Evolutionary conservation across 2,797 vertebrate species (phyloP).

Genomic region (Peromyscus nudipes): DNA sequence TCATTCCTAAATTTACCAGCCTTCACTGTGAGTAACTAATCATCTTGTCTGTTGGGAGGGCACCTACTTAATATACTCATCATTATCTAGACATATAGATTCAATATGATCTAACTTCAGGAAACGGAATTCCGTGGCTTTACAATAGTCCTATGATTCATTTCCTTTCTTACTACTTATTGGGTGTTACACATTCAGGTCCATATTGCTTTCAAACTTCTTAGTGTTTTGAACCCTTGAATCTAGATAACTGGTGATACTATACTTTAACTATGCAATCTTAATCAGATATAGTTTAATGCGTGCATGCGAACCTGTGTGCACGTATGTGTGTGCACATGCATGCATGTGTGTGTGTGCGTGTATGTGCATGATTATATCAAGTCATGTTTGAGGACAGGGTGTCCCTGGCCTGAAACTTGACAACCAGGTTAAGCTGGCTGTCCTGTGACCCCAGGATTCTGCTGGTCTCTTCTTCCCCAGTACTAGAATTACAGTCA

Average conservation of each 20-base stretch:
- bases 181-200: not conserved
- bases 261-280: not conserved
- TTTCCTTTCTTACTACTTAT: not conserved
- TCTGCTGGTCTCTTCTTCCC: not conserved
- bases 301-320: not conserved
- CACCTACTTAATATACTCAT: not conserved
- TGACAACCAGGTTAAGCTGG: not conserved
- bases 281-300: not conserved
- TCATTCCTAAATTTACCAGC: not conserved
- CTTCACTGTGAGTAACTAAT: not conserved
- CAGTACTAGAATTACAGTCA: not conserved
- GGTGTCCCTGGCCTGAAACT: not conserved
- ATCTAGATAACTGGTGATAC: not conserved
- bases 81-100: not conserved
- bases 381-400: not conserved
- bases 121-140: not conserved
- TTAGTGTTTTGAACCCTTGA: not conserved
- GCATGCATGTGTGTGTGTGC: not conserved
- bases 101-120: not conserved
- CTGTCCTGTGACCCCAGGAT: not conserved
- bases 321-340: not conserved
- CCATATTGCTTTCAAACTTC: not conserved
- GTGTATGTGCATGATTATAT: not conserved
- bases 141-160: not conserved
- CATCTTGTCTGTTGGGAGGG: not conserved